Percentiles rank a stretch among this genome's conserved stretches.
These are phyloP conservation scores for Lophius piscatorius DNA, from an alignment of 2,113 vertebrate species.

Conservation along the genomic window DNA sequence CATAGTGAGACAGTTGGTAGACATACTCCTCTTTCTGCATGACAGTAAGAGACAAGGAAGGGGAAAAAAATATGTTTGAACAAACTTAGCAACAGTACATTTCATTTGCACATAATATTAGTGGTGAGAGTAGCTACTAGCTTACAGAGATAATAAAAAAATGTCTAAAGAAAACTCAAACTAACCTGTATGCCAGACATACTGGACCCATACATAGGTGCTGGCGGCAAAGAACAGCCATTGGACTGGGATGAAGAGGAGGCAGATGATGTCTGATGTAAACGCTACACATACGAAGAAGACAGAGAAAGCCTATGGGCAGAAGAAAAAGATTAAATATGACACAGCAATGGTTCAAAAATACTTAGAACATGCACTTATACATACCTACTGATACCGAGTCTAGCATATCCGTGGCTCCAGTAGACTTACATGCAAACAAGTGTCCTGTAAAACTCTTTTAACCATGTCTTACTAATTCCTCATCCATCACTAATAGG, in stretches of 20 bases:
- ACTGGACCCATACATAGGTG: slow-evolving; percentile 98
- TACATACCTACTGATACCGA: neutral
- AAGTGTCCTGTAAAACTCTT: too few species aligned
- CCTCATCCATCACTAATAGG: too few species aligned
- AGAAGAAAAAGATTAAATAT: slow-evolving; percentile 10
- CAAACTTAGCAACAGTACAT: slow-evolving; percentile 14
- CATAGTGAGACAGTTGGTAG: slow-evolving; percentile 97
- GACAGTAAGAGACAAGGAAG: neutral
- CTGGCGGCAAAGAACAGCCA: slow-evolving; percentile 98
- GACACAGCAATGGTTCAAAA: neutral
- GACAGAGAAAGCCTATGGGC: slow-evolving; percentile 93
- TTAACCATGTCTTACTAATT: neutral
- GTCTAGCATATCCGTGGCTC: neutral
- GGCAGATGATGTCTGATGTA: slow-evolving; percentile 98
- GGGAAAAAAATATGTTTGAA: neutral
- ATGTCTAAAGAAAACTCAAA: neutral
- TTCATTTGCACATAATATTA: slow-evolving; percentile 6
- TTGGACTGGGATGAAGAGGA: slow-evolving; percentile 97
- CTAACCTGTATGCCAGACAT: slow-evolving; percentile 98
- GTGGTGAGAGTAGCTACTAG: slow-evolving; percentile 9
- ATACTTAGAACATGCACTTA: neutral
- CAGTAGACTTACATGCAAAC: neutral
- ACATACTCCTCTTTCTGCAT: slow-evolving; percentile 94
- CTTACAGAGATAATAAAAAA: neutral
- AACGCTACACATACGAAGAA: slow-evolving; percentile 99